Base-by-base conservation (phyloP, 2,797 vertebrate genomes). In the Hippoglossus hippoglossus region DNA sequence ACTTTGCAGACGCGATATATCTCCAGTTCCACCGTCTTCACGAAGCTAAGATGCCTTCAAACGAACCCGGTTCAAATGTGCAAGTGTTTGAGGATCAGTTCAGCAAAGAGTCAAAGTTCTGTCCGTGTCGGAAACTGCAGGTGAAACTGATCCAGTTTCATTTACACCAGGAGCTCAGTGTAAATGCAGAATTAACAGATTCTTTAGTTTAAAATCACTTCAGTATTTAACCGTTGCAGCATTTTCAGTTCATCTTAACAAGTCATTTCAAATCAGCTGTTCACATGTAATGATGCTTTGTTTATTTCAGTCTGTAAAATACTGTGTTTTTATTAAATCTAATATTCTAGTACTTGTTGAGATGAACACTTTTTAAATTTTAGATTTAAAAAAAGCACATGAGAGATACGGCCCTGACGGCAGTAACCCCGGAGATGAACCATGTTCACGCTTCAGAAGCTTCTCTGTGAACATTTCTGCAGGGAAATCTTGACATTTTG, bases 191-290 rank as follows among this genome's bases (percentile, higher is more conserved):
- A 50, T 65, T 59, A 62, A 10, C 34, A 73, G 64, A 28, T 28
- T 54, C 24, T 55, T 55, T 47, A 15, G 10, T 67, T 63, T n/a
- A 22, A 73, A 59, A 57, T 19, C 63, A 60, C 15, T 21, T 15
- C 36, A 7, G 58, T 13, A 39, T 49, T 60, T 19, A 26, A 77
- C 46, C 49, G 60, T 56, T 83, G 58, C 55, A 65, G 66, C 51
- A 53, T 26, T 50, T 57, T 9, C 63, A 8, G 80, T 83, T 60
- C 82, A 85, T 83, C 80, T 81, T 79, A 82, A n/a, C 84, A 86
- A 81, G 82, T 39, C 10, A 8, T 39, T 13, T 26, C 25, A 7
- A 28, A 28, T 61, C 53, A 15, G 19, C 46, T 18, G 46, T 41
- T 41, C 46, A 47, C 16, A 47, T 19, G 6, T 6, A 2, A 47